A percentile compares a stretch with the other conserved stretches of the same genome.
These are phyloP conservation scores for Drosophila erecta DNA, from an alignment of 1,140 invertebrate species.

Conservation along the genomic window DNA sequence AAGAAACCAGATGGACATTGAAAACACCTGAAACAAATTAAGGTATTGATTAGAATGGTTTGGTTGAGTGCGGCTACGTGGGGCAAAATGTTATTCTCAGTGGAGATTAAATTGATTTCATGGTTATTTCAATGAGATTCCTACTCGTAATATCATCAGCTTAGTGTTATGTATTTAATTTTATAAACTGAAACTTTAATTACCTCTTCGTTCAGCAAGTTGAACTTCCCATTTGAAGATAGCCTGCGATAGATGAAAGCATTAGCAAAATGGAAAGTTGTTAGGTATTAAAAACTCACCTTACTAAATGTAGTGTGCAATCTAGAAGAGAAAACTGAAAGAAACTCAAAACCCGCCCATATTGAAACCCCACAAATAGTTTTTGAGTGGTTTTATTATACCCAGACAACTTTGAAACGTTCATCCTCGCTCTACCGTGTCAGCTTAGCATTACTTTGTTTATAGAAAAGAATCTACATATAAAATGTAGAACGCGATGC, in stretches of 20 bases:
- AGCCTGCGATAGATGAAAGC: not conserved
- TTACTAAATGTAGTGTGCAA: not conserved
- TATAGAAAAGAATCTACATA: slow-evolving; percentile 59
- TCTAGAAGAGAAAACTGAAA: slow-evolving; percentile 44
- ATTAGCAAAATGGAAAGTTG: not conserved
- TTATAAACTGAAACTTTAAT: slow-evolving; percentile 10
- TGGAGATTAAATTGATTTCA: slow-evolving; percentile 74
- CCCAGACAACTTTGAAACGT: slow-evolving; percentile 80
- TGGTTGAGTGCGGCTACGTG: not conserved
- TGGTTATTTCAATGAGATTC: slow-evolving; percentile 87
- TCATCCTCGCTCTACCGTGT: slow-evolving; percentile 69
- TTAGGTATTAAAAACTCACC: slow-evolving; percentile 18
- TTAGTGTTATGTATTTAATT: not conserved
- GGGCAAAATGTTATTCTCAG: slow-evolving; percentile 25
- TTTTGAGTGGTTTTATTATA: slow-evolving; percentile 73
- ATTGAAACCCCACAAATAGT: slow-evolving; percentile 21
- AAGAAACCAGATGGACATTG: not conserved
- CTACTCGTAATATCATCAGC: slow-evolving; percentile 84
- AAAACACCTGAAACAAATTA: slow-evolving; percentile 37
- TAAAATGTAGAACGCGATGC: slow-evolving; percentile 64
- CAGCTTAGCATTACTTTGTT: slow-evolving; percentile 75
- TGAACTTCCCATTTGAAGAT: too few species aligned
- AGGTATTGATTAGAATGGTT: slow-evolving; percentile 18
- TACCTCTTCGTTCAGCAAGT: slow-evolving; percentile 19
- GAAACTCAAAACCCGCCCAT: slow-evolving; percentile 19